Base-by-base conservation (phyloP, 2,113 vertebrate genomes). In the Cardinalis cardinalis region DNA sequence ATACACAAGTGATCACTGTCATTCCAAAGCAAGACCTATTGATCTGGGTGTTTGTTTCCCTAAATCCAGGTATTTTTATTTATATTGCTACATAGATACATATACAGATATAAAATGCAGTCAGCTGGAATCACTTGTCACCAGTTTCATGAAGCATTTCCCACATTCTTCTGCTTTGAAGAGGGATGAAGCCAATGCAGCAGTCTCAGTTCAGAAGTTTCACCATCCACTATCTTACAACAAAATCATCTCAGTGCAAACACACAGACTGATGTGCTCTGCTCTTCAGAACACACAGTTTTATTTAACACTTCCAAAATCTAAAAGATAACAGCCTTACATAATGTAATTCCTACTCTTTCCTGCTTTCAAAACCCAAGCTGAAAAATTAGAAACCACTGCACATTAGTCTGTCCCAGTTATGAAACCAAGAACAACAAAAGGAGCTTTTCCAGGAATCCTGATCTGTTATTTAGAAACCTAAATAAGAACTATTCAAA, bases 361-460 rank as follows among this genome's bases (percentile, higher is more conserved):
- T 52, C 41, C 78, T 75, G 38, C 87, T 52, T 80, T 61, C 66
- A 41, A 65, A 82, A 76, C 29, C 29, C 49, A 44, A 38, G 53
- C 21, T 87, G 61, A 78, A 88, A 78, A 88, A 31, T 63, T 1
- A 63, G 38, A 88, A 93, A 94, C 52, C 79, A 88, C 29, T 59
- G 80, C 65, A 60, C 12, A 49, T 76, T 75, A 77, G 14, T 48
- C 63, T 70, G 88, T 25, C 36, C 69, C 64, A 56, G 44, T 49
- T 80, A 53, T 14, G 65, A 86, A 90, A 80, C 19, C 4, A 31
- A 93, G 29, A 88, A 58, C 48, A 91, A 77, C 25, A 55, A 7
- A 20, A 24, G 11, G 21, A 93, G 38, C 20, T 82, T 51, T 87
- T 92, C 75, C 86, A 86, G 63, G 90, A 95, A 95, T 65, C 25